Conservation (phyloP, 2,797 vertebrate genomes). For the Chaetodon trifasciatus region DNA sequence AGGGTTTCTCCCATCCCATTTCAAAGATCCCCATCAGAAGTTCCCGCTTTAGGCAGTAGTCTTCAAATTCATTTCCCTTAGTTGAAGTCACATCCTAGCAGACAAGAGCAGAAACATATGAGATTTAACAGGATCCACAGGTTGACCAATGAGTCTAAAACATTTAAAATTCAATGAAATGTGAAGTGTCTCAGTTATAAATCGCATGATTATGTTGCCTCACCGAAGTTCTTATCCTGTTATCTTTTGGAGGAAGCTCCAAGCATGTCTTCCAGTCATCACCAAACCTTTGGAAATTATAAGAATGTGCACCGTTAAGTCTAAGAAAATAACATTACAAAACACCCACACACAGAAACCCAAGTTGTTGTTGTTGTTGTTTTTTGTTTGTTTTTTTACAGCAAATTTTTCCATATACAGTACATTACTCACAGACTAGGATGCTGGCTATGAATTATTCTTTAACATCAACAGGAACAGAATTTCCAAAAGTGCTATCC, state of each 20-base stretch:
- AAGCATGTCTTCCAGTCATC: conserved; percentile 87
- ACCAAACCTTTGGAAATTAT: conserved; percentile 70
- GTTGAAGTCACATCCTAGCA: conserved; percentile 86
- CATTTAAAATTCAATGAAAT: neutral
- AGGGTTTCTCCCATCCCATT: conserved; percentile 89
- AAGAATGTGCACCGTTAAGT: neutral
- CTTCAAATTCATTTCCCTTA: conserved; percentile 89
- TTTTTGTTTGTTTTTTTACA: too few relatives aligned
- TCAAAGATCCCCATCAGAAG: conserved; percentile 88
- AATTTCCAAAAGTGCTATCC: neutral
- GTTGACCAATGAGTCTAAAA: neutral
- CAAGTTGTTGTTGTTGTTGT: too few relatives aligned
- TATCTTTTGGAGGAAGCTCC: conserved; percentile 84
- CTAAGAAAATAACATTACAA: neutral
- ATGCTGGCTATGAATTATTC: too few relatives aligned
- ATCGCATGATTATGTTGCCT: conserved; percentile 16
- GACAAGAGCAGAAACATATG: conserved; percentile 6
- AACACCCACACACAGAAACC: too few relatives aligned
- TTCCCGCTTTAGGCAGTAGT: conserved; percentile 87
- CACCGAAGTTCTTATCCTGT: conserved; percentile 83
- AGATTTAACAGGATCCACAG: neutral
- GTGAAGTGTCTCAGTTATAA: neutral
- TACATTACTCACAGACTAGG: neutral
- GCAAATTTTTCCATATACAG: neutral
- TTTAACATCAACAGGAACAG: neutral